Evolutionary conservation across 2,888 invertebrate species (phyloP).

Genomic region (Amiota mariae): DNA sequence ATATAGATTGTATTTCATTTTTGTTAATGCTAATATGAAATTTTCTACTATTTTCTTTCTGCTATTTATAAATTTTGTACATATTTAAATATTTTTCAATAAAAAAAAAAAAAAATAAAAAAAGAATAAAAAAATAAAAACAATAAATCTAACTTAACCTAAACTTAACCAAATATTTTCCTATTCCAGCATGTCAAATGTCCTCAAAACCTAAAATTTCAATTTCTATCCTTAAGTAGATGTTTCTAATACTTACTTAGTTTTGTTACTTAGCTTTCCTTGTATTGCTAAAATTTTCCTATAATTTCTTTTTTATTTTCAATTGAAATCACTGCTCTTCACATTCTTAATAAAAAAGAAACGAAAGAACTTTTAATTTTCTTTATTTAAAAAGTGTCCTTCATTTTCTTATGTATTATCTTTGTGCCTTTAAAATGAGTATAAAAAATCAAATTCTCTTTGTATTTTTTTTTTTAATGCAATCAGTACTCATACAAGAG

Average conservation of each 20-base stretch:
- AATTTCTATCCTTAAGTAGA: slow-evolving; percentile 2
- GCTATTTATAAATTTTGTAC: too few species aligned
- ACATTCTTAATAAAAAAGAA: neutral
- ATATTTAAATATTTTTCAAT: too few species aligned
- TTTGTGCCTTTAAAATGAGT: neutral
- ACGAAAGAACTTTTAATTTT: neutral
- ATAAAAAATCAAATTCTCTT: slow-evolving; percentile 19
- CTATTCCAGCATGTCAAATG: neutral
- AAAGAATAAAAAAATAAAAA: neutral
- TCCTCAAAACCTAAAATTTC: neutral
- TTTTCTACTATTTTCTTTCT: too few species aligned
- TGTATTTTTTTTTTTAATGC: slow-evolving; percentile 55
- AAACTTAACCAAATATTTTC: slow-evolving; percentile 4
- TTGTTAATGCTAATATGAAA: too few species aligned
- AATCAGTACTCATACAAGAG: slow-evolving; percentile 71
- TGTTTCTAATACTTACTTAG: neutral
- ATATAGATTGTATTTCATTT: too few species aligned
- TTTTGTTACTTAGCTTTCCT: slow-evolving; percentile 20
- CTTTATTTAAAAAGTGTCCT: neutral
- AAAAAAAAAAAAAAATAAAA: too few species aligned
- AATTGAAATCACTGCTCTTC: slow-evolving; percentile 42
- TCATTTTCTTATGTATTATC: neutral
- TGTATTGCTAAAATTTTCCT: neutral
- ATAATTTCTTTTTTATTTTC: slow-evolving; percentile 36
- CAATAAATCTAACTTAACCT: neutral